Conservation (phyloP, 2,888 invertebrate genomes). For the Nysson spinosus region DNA sequence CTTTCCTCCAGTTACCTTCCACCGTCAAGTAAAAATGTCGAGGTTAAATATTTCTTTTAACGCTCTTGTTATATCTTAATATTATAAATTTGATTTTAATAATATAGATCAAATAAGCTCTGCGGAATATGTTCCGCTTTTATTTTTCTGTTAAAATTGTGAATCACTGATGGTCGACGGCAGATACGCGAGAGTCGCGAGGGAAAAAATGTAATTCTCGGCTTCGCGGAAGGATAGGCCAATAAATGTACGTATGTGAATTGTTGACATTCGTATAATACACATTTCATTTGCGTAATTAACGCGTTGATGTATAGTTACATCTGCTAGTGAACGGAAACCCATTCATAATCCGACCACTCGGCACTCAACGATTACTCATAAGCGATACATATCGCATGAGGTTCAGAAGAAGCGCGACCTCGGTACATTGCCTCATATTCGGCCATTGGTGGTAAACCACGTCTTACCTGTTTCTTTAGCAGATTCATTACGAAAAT, state of each 20-base stretch:
- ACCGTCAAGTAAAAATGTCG: too few relatives aligned
- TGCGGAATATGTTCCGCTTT: too few relatives aligned
- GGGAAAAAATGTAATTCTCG: constrained; percentile 48
- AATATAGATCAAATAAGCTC: too few relatives aligned
- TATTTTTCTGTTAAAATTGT: constrained; percentile 17
- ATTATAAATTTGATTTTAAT: too few relatives aligned
- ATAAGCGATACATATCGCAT: constrained; percentile 70
- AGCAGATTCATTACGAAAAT: constrained; percentile 5
- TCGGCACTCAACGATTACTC: constrained; percentile 71
- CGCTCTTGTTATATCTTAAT: too few relatives aligned
- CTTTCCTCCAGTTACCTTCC: too few relatives aligned
- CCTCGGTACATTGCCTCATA: constrained; percentile 9
- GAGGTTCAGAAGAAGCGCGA: constrained; percentile 49
- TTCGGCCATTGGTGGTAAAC: constrained; percentile 24
- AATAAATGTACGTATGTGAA: constrained; percentile 49
- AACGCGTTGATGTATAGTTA: constrained; percentile 71
- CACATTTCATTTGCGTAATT: constrained; percentile 73
- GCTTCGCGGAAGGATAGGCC: constrained; percentile 34
- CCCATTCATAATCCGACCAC: constrained; percentile 70
- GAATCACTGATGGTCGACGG: constrained; percentile 29
- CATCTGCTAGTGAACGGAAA: constrained; percentile 69
- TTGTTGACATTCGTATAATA: constrained; percentile 72
- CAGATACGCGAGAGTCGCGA: constrained; percentile 33
- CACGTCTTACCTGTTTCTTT: not conserved
- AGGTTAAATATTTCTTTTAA: too few relatives aligned